Evolutionary conservation across 2,888 invertebrate genomes (phyloP).

Genomic region (Mesoligia furuncula): DNA sequence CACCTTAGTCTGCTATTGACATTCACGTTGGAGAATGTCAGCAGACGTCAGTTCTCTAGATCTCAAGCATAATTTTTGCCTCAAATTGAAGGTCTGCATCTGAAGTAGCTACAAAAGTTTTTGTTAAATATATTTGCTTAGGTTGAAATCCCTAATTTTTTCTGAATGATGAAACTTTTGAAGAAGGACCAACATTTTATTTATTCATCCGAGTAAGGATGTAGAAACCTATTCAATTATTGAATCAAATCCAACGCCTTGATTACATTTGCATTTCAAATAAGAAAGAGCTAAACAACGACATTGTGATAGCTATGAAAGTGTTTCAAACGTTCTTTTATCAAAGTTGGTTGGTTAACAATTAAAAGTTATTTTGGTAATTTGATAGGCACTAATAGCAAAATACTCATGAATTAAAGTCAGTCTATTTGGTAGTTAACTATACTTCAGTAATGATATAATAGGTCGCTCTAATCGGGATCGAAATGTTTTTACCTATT

Average conservation of each 20-base stretch:
- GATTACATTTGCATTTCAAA: constrained; percentile 55
- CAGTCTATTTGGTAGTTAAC: background rate
- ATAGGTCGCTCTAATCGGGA: background rate
- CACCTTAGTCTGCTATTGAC: constrained; percentile 6
- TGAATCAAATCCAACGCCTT: constrained; percentile 27
- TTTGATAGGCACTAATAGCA: background rate
- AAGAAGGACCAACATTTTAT: background rate
- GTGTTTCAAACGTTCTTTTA: constrained; percentile 23
- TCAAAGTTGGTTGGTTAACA: constrained; percentile 14
- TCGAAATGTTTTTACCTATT: background rate
- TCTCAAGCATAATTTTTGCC: background rate
- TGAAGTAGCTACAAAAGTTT: background rate
- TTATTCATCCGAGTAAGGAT: constrained; percentile 7
- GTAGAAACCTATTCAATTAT: constrained; percentile 40
- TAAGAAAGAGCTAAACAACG: constrained; percentile 54
- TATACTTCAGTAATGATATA: background rate
- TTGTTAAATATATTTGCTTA: background rate
- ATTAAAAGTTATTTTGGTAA: constrained; percentile 1
- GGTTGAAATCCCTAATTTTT: background rate
- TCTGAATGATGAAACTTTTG: constrained; percentile 1
- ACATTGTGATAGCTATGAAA: constrained; percentile 26
- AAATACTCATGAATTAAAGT: constrained; percentile 24
- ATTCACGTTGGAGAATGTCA: constrained; percentile 12
- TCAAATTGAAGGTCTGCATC: constrained; percentile 1
- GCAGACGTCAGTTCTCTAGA: constrained; percentile 6